phyloP scores from a whole-genome alignment of 37 sponge, comb jelly and placozoan genomes.

The Haliclona indistincta region DNA sequence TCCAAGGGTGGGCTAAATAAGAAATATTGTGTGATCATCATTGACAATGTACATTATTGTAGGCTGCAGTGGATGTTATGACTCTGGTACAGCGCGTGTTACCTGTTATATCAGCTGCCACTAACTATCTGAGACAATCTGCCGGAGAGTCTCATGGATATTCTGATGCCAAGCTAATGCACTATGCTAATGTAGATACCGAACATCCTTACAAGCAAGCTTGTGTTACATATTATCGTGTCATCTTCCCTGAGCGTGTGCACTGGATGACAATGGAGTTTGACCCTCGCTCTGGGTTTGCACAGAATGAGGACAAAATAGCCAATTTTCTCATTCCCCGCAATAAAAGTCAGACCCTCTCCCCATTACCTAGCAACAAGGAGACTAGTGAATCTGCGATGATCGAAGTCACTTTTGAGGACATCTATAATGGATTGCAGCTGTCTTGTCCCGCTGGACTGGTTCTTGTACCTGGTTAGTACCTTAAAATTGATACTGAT shows the following conservation, averaged over 20 bases:
- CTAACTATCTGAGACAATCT: background rate
- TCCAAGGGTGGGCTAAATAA: conserved; percentile 49
- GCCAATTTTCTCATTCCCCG: conserved; percentile 60
- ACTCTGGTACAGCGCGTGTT: conserved; percentile 56
- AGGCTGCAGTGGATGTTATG: conserved; percentile 79
- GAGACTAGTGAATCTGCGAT: conserved; percentile 1
- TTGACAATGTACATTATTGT: background rate
- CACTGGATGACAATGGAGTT: conserved; percentile 94
- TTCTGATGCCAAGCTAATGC: conserved; percentile 46
- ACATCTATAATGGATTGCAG: conserved; percentile 50
- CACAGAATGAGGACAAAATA: conserved; percentile 75
- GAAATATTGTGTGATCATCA: background rate
- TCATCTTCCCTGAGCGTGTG: conserved; percentile 75
- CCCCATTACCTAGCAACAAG: background rate
- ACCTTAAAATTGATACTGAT: background rate
- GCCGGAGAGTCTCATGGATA: background rate
- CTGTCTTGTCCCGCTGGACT: conserved; percentile 62
- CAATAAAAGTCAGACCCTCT: background rate
- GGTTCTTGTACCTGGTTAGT: conserved; percentile 58
- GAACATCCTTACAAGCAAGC: conserved; percentile 92
- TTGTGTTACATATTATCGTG: conserved; percentile 71
- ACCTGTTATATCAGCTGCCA: conserved; percentile 62
- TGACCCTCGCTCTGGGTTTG: conserved; percentile 78
- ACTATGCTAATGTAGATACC: conserved; percentile 85
- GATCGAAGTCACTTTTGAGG: conserved; percentile 39